phyloP scores from a whole-genome alignment of 2,888 invertebrate genomes.

The Artemia sinica region DNA sequence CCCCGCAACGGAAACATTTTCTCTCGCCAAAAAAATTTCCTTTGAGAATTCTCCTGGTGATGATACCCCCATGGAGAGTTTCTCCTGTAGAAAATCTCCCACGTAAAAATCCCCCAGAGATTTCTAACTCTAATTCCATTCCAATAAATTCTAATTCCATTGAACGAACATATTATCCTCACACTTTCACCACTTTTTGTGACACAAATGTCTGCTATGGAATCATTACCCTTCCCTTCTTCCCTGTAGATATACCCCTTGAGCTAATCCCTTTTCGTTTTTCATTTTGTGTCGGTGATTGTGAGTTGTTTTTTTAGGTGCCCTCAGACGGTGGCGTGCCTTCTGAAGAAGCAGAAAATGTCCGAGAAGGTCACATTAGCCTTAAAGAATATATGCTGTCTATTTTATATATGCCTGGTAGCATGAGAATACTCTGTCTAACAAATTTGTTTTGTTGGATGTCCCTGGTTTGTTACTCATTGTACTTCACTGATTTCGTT shows the following conservation, averaged over 20 bases:
- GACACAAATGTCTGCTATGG: too few species aligned
- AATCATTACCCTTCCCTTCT: too few species aligned
- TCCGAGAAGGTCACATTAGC: slow-evolving; percentile 16
- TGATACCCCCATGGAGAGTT: too few species aligned
- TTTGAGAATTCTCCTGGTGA: too few species aligned
- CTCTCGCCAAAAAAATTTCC: too few species aligned
- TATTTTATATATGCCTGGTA: slow-evolving; percentile 76
- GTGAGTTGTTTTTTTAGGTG: not conserved
- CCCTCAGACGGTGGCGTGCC: not conserved
- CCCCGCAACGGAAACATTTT: too few species aligned
- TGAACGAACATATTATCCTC: too few species aligned
- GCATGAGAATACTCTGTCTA: slow-evolving; percentile 64
- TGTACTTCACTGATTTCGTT: slow-evolving; percentile 92
- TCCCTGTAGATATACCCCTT: too few species aligned
- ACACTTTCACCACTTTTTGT: too few species aligned
- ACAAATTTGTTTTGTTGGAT: slow-evolving; percentile 96
- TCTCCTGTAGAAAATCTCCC: too few species aligned
- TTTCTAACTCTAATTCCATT: not conserved
- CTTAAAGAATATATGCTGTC: slow-evolving; percentile 65
- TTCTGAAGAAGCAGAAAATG: not conserved
- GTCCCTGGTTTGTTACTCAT: slow-evolving; percentile 88
- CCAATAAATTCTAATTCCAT: not conserved
- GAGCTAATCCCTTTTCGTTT: too few species aligned
- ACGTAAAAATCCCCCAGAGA: not conserved
- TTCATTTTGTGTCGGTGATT: too few species aligned